These are phyloP conservation scores for Pogonophryne albipinna DNA, from an alignment of 2,797 vertebrate species.

Conservation along the genomic window DNA sequence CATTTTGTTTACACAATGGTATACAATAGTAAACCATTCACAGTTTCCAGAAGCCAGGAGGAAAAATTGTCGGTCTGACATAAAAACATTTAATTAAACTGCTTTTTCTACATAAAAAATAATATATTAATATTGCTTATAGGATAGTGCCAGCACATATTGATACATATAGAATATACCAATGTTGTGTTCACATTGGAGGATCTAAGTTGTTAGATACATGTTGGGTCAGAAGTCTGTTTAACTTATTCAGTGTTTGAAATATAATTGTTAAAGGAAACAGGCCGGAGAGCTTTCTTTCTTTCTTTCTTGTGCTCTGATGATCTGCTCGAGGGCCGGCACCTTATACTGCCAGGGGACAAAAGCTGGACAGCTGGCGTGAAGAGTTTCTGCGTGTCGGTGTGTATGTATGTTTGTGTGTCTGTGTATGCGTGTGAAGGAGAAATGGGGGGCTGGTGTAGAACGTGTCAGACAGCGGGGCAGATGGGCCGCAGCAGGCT, in stretches of 20 bases:
- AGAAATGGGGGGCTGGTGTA: conserved; percentile 31
- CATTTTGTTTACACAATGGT: background rate
- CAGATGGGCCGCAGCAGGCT: conserved; percentile 80
- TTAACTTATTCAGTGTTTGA: background rate
- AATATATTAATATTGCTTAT: background rate
- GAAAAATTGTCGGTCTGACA: background rate
- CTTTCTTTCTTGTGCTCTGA: conserved; percentile 44
- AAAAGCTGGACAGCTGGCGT: conserved; percentile 80
- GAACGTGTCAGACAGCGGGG: conserved; percentile 67
- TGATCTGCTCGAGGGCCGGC: conserved; percentile 47
- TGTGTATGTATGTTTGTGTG: conserved; percentile 11
- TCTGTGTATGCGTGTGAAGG: conserved; percentile 4
- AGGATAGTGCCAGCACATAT: background rate
- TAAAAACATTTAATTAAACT: background rate
- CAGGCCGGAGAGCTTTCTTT: conserved; percentile 35
- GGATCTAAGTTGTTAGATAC: background rate
- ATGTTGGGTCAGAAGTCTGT: background rate
- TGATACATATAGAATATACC: background rate
- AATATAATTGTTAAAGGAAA: conserved; percentile 11
- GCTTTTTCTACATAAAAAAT: background rate
- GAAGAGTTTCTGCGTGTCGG: conserved; percentile 56
- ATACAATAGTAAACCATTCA: background rate
- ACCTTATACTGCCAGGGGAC: conserved; percentile 75
- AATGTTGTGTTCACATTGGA: background rate
- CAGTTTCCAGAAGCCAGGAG: background rate